Evolutionary conservation across 2,113 vertebrate species (phyloP), one percentile per base, ranked within the genome.

Genomic region (Python bivittatus): DNA sequence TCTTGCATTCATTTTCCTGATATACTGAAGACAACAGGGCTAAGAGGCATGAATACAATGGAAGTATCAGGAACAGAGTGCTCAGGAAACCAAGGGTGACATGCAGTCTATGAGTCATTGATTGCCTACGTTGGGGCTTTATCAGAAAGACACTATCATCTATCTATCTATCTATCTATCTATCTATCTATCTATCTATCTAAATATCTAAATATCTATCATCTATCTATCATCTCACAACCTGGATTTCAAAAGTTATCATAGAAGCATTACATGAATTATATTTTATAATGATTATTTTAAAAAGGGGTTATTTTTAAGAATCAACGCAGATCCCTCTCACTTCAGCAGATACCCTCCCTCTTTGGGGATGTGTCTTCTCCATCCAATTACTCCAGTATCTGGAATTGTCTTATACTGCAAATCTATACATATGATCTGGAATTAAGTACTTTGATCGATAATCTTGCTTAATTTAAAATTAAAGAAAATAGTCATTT

Each of bases 301-400:
- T 93, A 91, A 89, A 83, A 97, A 96, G 96, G 95, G 96, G 95
- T 94, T 96, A 86, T 90, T 95, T 96, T 96, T 94, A 33, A 68
- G 48, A 52, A 29, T 64, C 61, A 38, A 53, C 48, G 96, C 3
- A n/a, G 27, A 64, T 64, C 10, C 27, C 1, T 17, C 56, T 92
- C 44, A 90, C 89, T 93, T 96, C 95, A 92, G 61, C 88, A 93
- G 91, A 94, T 95, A 95, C 64, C 92, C 53, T 91, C 88, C 53
- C 44, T 1, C 52, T 92, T 91, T 91, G 93, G 95, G 91, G 8
- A 6, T 88, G 92, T 92, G 93, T 90, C 57, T 83, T 1, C 88
- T 91, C 91, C 91, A 6, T 5, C 84, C 87, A 3, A 90, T 52
- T 57, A 94, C 90, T 79, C 91, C 93, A 94, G 94, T 94, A 94